These are phyloP conservation scores for Protobothrops flavoviridis DNA, from an alignment of 2,113 vertebrate genomes.

Conservation along the genomic window DNA sequence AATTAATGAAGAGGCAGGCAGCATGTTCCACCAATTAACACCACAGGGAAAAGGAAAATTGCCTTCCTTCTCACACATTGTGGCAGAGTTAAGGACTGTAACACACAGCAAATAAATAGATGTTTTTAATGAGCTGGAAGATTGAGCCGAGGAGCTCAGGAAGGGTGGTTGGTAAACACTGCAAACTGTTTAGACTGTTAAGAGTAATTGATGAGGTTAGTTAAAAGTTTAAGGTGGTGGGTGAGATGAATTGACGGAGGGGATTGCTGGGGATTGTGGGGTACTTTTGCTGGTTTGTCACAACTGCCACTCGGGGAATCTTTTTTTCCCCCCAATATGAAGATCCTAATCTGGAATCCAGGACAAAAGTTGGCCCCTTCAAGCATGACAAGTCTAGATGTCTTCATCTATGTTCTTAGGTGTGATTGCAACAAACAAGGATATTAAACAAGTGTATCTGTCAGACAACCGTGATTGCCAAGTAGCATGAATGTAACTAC, in stretches of 20 bases:
- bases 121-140: constrained; percentile 86
- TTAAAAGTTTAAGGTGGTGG: constrained; percentile 55
- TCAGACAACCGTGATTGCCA: not conserved
- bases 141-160: constrained; percentile 73
- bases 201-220: constrained; percentile 79
- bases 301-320: not conserved
- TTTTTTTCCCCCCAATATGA: rapidly evolving
- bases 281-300: not conserved
- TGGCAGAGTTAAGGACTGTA: constrained; percentile 85
- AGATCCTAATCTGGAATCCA: not conserved
- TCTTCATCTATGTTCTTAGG: not conserved
- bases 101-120: constrained; percentile 87
- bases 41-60: constrained; percentile 88
- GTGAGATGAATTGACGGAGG: not conserved
- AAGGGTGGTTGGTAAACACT: constrained; percentile 78
- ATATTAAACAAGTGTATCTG: not conserved
- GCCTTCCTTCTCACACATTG: constrained; percentile 81
- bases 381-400: not conserved
- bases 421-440: too few species aligned
- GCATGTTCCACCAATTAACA: constrained; percentile 90
- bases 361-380: too few species aligned
- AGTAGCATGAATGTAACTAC: not conserved
- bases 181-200: constrained; percentile 74
- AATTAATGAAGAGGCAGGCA: constrained; percentile 91
- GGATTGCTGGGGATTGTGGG: not conserved